Percentiles rank a stretch among this genome's conserved stretches.
Evolutionary conservation across 2,797 vertebrate genomes (phyloP).

Genomic region (Onychomys leucogaster): DNA sequence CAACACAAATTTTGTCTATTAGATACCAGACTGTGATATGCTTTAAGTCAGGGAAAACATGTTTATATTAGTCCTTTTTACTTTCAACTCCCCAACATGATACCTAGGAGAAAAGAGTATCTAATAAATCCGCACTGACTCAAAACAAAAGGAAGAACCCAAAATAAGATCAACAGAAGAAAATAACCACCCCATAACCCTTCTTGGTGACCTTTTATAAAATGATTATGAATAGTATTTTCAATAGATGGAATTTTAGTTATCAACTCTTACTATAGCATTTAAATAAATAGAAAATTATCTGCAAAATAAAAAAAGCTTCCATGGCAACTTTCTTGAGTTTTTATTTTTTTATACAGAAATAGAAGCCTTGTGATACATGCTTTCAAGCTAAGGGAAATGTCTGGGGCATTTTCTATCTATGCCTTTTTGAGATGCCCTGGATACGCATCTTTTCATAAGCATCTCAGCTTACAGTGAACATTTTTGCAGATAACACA

Average conservation of each 20-base stretch:
- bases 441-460: background rate
- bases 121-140: background rate
- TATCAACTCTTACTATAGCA: background rate
- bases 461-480: constrained; percentile 25
- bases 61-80: background rate
- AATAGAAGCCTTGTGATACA: background rate
- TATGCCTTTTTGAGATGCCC: background rate
- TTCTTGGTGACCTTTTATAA: background rate
- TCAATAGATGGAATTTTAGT: background rate
- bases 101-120: background rate
- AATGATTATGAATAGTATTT: background rate
- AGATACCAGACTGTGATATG: background rate
- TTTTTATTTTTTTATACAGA: background rate
- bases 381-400: background rate
- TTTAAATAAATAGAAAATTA: constrained; percentile 26
- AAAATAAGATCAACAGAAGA: background rate
- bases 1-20: background rate
- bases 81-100: background rate
- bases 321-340: background rate
- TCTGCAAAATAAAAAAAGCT: background rate
- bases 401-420: constrained; percentile 22
- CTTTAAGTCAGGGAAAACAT: background rate
- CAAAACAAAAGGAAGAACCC: background rate
- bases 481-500: constrained; percentile 20
- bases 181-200: background rate